phyloP scores from a whole-genome alignment of 1,140 invertebrate genomes.

The Rhysida immarginata region DNA sequence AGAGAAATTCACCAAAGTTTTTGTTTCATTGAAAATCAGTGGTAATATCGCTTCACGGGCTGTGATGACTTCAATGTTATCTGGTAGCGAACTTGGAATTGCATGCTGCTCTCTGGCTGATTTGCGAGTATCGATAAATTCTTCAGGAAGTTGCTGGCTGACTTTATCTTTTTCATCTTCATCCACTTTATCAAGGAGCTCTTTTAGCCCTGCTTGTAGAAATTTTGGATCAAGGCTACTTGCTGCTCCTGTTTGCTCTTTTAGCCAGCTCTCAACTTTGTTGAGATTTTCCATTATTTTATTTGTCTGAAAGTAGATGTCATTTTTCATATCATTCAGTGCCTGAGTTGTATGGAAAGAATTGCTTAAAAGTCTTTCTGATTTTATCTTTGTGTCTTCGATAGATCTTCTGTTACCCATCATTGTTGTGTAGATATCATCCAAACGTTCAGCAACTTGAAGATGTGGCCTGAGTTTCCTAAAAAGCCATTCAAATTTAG shows the following conservation, averaged over 20 bases:
- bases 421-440: constrained; percentile 73
- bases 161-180: neutral
- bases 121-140: neutral
- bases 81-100: neutral
- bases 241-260: constrained; percentile 6
- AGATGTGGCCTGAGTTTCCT: constrained; percentile 64
- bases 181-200: neutral
- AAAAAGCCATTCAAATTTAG: constrained; percentile 58
- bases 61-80: neutral
- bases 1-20: neutral
- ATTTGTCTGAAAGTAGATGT: constrained; percentile 61
- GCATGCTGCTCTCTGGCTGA: neutral
- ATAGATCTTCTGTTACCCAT: constrained; percentile 71
- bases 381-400: constrained; percentile 65
- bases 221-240: constrained; percentile 8
- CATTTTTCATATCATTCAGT: constrained; percentile 69
- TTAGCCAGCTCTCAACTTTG: constrained; percentile 43
- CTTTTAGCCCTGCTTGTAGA: neutral
- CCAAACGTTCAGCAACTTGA: constrained; percentile 70
- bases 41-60: neutral
- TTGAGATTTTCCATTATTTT: constrained; percentile 73
- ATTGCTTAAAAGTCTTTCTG: constrained; percentile 64
- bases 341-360: constrained; percentile 70
- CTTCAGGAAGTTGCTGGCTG: neutral
- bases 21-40: neutral